A percentile compares a stretch with the other conserved stretches of the same genome.
phyloP scores from a whole-genome alignment of 2,888 invertebrate genomes.

The Xestia ashworthii region DNA sequence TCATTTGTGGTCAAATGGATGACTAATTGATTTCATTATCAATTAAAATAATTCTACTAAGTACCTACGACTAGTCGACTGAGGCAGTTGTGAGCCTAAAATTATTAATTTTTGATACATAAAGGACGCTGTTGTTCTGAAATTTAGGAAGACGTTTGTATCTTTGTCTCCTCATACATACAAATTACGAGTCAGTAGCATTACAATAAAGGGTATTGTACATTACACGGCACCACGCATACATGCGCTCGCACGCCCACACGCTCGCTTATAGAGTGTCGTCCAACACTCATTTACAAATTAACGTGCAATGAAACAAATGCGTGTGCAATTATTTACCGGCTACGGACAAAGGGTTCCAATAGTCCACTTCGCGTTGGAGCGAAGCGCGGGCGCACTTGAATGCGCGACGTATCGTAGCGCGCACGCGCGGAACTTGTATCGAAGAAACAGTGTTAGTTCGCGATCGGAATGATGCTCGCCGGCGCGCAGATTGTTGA shows the following conservation, averaged over 20 bases:
- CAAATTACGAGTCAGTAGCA: slow-evolving; percentile 35
- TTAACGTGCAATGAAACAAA: slow-evolving; percentile 75
- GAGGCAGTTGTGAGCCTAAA: neutral
- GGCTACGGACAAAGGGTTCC: slow-evolving; percentile 78
- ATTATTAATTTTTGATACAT: neutral
- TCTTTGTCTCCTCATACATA: slow-evolving; percentile 58
- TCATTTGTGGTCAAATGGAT: neutral
- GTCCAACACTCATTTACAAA: slow-evolving; percentile 74
- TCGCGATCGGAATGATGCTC: slow-evolving; percentile 82
- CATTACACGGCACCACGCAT: slow-evolving; percentile 51
- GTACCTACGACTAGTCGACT: too few relatives aligned
- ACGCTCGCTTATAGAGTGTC: slow-evolving; percentile 59
- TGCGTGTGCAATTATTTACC: slow-evolving; percentile 77
- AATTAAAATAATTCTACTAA: neutral
- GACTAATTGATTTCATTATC: slow-evolving; percentile 6
- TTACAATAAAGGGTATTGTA: slow-evolving; percentile 74
- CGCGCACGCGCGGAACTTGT: slow-evolving; percentile 77
- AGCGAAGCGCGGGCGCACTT: slow-evolving; percentile 80
- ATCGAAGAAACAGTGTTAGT: slow-evolving; percentile 64
- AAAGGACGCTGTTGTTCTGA: slow-evolving; percentile 10
- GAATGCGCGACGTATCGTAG: slow-evolving; percentile 72
- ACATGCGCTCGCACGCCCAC: slow-evolving; percentile 45
- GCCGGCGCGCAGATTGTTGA: slow-evolving; percentile 87
- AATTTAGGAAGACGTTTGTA: slow-evolving; percentile 40
- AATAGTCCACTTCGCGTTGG: slow-evolving; percentile 62